A percentile compares a stretch with the other conserved stretches of the same genome.
Conservation (phyloP, 1,140 invertebrate genomes). For the Ctenoplectra terminalis region DNA sequence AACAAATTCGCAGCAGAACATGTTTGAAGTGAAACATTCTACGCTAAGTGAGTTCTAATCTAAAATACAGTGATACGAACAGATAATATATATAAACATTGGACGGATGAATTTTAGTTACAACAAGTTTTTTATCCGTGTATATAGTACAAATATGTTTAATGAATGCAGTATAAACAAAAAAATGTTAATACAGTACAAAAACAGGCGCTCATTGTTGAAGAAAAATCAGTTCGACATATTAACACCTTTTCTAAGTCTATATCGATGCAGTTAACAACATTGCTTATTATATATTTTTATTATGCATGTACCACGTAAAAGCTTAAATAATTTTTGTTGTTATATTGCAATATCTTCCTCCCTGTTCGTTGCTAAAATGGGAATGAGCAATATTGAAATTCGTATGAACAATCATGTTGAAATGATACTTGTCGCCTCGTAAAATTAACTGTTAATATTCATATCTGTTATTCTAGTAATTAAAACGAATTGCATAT, state of each 20-base stretch:
- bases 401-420: slow-evolving; percentile 15
- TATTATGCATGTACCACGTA: background rate
- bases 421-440: slow-evolving; percentile 6
- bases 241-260: background rate
- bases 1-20: too few species aligned
- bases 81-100: background rate
- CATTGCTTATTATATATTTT: slow-evolving; percentile 21
- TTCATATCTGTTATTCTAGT: slow-evolving; percentile 24
- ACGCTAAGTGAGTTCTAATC: background rate
- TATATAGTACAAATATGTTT: slow-evolving; percentile 40
- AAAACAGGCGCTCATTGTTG: slow-evolving; percentile 7
- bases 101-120: background rate
- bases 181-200: slow-evolving; percentile 17
- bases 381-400: background rate
- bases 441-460: background rate
- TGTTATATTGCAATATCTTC: background rate
- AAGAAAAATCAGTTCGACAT: background rate
- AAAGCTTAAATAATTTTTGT: background rate
- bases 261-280: background rate
- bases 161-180: background rate
- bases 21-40: background rate
- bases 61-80: background rate
- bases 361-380: slow-evolving; percentile 1
- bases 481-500: background rate
- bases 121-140: slow-evolving; percentile 7